These are phyloP conservation scores for Charaxes varanes DNA, from an alignment of 1,140 invertebrate genomes.

Conservation along the genomic window DNA sequence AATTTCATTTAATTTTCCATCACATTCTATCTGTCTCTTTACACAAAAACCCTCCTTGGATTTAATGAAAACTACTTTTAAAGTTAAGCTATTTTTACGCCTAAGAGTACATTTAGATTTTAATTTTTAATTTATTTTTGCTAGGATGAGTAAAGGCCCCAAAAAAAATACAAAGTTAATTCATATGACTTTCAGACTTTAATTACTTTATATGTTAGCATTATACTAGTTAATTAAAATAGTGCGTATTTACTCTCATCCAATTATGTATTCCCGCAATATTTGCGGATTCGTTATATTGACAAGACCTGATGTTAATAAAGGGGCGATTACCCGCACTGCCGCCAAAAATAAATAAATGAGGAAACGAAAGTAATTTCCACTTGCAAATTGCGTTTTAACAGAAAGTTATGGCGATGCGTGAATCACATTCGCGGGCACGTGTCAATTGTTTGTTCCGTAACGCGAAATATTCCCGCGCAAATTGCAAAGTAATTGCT, in stretches of 20 bases:
- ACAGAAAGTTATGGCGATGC: slow-evolving; percentile 20
- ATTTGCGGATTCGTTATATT: slow-evolving; percentile 10
- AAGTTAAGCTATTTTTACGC: no score
- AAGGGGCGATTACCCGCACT: slow-evolving; percentile 17
- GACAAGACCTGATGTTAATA: slow-evolving; percentile 18
- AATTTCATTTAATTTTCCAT: no score
- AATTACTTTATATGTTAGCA: no score
- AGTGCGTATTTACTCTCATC: slow-evolving; percentile 6
- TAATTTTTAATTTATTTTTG: no score
- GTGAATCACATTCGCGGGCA: slow-evolving; percentile 17
- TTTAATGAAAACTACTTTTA: no score
- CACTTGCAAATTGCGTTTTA: slow-evolving; percentile 22
- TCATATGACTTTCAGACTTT: no score
- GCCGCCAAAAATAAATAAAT: slow-evolving; percentile 22
- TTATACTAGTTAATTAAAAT: slow-evolving; percentile 4
- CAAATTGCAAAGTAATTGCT: background rate
- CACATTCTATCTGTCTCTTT: no score
- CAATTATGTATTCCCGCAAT: slow-evolving; percentile 7
- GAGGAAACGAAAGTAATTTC: slow-evolving; percentile 17
- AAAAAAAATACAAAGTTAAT: no score
- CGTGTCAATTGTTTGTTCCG: slow-evolving; percentile 18
- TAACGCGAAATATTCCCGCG: background rate
- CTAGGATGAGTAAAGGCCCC: no score
- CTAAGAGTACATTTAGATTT: no score
- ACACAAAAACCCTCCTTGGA: no score